These are phyloP conservation scores for Microcebus ravelobensis DNA, from an alignment of 2,113 vertebrate species.

Conservation along the genomic window DNA sequence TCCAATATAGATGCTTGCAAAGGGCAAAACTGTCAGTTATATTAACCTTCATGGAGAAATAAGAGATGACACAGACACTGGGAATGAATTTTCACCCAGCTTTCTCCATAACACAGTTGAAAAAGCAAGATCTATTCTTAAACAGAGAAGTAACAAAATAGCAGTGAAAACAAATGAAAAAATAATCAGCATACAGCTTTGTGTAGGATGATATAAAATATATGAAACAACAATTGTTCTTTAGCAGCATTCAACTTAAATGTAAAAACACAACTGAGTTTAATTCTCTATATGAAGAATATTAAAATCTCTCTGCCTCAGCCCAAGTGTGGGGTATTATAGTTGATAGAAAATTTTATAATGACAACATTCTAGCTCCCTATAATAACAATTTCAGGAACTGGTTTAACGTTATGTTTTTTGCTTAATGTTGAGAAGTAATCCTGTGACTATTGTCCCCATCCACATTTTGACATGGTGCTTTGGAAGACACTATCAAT, in stretches of 20 bases:
- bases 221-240: not conserved
- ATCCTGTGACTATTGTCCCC: not conserved
- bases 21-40: not conserved
- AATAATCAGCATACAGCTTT: not conserved
- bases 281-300: not conserved
- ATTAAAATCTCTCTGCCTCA: not conserved
- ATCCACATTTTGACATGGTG: not conserved
- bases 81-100: not conserved
- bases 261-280: not conserved
- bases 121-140: not conserved
- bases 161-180: not conserved
- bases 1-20: not conserved
- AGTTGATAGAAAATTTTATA: not conserved
- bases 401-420: not conserved
- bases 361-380: not conserved
- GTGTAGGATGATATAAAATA: not conserved
- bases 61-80: not conserved
- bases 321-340: not conserved
- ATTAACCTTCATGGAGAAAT: not conserved
- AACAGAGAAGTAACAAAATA: not conserved
- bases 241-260: not conserved
- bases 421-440: not conserved
- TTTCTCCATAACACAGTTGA: not conserved
- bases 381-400: not conserved
- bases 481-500: not conserved